Conservation (phyloP, 2,888 invertebrate species). For the Catotricha subobsoleta region DNA sequence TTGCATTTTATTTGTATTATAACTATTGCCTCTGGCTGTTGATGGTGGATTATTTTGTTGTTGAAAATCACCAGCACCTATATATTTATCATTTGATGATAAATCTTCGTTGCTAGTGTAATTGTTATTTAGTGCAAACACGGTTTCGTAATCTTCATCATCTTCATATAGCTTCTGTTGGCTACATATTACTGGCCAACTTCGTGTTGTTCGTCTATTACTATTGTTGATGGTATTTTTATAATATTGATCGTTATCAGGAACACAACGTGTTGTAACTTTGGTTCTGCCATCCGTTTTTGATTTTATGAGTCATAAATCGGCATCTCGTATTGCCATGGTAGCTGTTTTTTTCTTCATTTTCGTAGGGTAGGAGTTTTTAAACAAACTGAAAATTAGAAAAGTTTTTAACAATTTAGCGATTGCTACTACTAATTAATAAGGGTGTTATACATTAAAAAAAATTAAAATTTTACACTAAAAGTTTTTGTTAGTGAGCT, state of each 20-base stretch:
- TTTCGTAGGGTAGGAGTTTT: too few relatives aligned
- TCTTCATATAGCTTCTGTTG: slow-evolving; percentile 29
- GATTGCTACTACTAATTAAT: too few relatives aligned
- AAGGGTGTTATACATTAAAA: too few relatives aligned
- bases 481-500: too few relatives aligned
- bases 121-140: slow-evolving; percentile 18
- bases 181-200: slow-evolving; percentile 30
- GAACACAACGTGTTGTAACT: slow-evolving; percentile 28
- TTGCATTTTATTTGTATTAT: slow-evolving; percentile 18
- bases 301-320: slow-evolving; percentile 30
- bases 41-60: not conserved
- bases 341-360: not conserved
- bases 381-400: too few relatives aligned
- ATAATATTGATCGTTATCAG: slow-evolving; percentile 21
- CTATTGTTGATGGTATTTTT: slow-evolving; percentile 14
- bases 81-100: not conserved
- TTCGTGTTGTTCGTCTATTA: slow-evolving; percentile 28
- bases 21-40: not conserved
- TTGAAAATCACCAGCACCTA: not conserved
- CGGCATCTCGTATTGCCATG: slow-evolving; percentile 29
- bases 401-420: too few relatives aligned
- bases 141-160: slow-evolving; percentile 28
- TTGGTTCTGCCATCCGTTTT: slow-evolving; percentile 26
- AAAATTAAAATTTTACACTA: too few relatives aligned
- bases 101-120: slow-evolving; percentile 14